phyloP scores from a whole-genome alignment of 2,888 invertebrate species.

The Leptinotarsa rubiginosa region DNA sequence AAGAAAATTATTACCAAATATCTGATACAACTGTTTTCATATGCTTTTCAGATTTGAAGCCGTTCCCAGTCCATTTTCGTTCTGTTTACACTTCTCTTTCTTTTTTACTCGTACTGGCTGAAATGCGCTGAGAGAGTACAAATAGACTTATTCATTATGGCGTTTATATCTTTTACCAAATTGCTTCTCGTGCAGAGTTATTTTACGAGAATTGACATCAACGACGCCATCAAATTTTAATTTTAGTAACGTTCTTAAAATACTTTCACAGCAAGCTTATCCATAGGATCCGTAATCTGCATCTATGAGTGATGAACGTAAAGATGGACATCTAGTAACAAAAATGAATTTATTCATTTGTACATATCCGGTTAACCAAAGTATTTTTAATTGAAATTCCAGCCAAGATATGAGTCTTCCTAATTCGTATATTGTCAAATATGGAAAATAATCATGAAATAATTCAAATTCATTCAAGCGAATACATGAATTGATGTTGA shows the following conservation, averaged over 20 bases:
- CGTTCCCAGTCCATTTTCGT: too few relatives aligned
- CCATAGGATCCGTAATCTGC: conserved; percentile 27
- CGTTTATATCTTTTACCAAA: neutral
- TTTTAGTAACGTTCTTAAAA: conserved; percentile 41
- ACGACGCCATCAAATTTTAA: conserved; percentile 42
- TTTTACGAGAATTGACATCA: conserved; percentile 22
- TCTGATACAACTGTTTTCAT: too few relatives aligned
- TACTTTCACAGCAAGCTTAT: conserved; percentile 44
- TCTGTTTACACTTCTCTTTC: too few relatives aligned
- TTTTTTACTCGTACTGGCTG: too few relatives aligned
- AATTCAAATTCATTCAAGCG: too few relatives aligned
- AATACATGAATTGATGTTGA: too few relatives aligned
- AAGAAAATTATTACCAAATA: too few relatives aligned
- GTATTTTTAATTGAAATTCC: neutral
- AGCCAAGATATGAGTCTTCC: neutral
- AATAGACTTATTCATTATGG: neutral
- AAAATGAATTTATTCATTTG: neutral
- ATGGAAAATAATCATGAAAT: too few relatives aligned
- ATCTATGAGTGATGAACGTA: conserved; percentile 3
- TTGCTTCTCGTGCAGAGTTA: conserved; percentile 1
- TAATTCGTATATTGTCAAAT: neutral
- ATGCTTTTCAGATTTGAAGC: too few relatives aligned
- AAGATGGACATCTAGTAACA: neutral
- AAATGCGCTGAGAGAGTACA: neutral
- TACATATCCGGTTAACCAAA: too few relatives aligned